Base-by-base conservation (phyloP, 1,140 invertebrate species). In the Temnothorax curvispinosus region DNA sequence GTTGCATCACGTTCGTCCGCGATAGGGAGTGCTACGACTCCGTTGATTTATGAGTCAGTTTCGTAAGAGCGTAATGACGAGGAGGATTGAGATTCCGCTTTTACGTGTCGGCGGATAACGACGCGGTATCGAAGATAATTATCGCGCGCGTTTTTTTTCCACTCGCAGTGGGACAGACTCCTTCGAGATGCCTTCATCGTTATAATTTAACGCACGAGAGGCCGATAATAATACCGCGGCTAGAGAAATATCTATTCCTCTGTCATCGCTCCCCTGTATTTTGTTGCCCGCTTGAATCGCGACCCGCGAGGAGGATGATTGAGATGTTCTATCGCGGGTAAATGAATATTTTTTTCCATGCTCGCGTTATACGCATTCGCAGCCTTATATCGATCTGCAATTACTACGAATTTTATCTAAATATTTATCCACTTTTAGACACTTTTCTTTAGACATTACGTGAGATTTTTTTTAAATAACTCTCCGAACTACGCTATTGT, bases 1-100 rank as follows among this genome's bases (percentile, higher is more conserved):
- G 84, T 85, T 85, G 84, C 84, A 85, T 85, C 84, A 85, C 84
- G 84, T 85, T 58, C 82, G 82, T 67, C 75, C 60, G 60, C 75
- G 75, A 80, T 81, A 81, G 74, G 69, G 69, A 85, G 75, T 67
- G 75, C 84, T 81, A 65, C 75, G 75, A 44, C 50, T 80, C 72
- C 44, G 58, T 85, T 78, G 84, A 85, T 85, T 85, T 85, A 85
- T 58, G 84, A 85, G 72, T 75, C 69, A 50, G 84, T 78, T 85
- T 85, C 84, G 84, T 85, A 78, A 85, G 27, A 27, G 75, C 75
- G 75, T 78, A 85, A 76, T 67, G 84, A 85, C 62, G 84, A 69
- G 47, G 32, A 78, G 74, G 74, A 85, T 85, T 85, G 56, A 85
- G 84, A 77, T 84, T 84, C 80, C 80, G 54, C 80, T 75, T 84